Evolutionary conservation across 2,113 vertebrate species (phyloP), one percentile per base, ranked within the genome.

Genomic region (Trinectes maculatus): DNA sequence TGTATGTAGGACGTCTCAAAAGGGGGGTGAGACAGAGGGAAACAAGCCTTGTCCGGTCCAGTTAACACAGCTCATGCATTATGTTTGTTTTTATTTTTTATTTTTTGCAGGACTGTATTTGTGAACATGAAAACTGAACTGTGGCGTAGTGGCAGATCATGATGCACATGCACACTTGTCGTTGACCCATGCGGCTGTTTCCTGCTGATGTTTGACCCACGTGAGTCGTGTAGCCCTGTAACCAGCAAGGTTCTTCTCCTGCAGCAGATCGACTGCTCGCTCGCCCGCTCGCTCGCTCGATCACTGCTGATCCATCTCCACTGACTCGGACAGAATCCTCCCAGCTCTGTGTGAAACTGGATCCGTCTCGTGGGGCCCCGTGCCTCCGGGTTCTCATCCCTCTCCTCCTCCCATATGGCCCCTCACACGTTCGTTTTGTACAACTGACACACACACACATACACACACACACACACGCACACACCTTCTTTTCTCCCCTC

Each of bases 281-380:
- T n/a, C n/a, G n/a, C n/a, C n/a, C n/a, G n/a, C n/a, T n/a, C n/a
- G 51, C 16, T 62, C 24, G 1, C 62, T 54, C 48, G 62, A 63
- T n/a, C 29, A 8, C 12, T 58, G 69, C 26, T 71, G 49, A 78
- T 82, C 76, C 51, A 28, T 28, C 55, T 71, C 47, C 70, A 39
- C 25, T 39, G 56, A n/a, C 39, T 59, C 67, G 47, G 60, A 40
- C 61, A 70, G 58, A 61, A 71, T 65, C 73, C 56, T 47, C 74
- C 59, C 55, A 80, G 48, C 76, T 68, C 59, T 58, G 5, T 78
- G 79, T 70, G 84, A 87, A 85, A 82, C 42, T 8, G 1, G 52
- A 88, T 79, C 89, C 31, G 60, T 79, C 60, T 61, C 83, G 79
- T 47, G 42, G 77, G 83, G 72, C 78, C 66, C 12, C 16, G 59